phyloP scores from a whole-genome alignment of 2,888 invertebrate species.

The Theretra japonica region DNA sequence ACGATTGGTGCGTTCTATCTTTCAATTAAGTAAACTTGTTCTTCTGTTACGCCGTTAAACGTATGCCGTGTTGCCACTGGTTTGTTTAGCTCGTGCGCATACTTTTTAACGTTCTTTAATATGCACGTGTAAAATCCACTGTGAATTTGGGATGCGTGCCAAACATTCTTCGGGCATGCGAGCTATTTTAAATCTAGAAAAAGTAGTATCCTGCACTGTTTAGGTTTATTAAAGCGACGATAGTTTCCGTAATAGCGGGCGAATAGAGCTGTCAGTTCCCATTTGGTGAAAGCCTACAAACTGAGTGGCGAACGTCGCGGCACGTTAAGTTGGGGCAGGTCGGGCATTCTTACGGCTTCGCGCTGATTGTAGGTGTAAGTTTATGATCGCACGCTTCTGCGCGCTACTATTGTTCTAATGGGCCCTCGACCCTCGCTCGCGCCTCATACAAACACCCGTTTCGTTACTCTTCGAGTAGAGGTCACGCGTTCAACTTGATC shows the following conservation, averaged over 20 bases:
- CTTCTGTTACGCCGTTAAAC: background rate
- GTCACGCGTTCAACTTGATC: conserved; percentile 74
- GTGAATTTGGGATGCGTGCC: conserved; percentile 57
- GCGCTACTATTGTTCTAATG: conserved; percentile 79
- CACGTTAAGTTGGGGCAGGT: conserved; percentile 68
- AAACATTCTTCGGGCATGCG: conserved; percentile 54
- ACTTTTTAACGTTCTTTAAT: conserved; percentile 18
- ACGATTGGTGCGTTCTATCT: background rate
- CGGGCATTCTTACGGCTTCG: conserved; percentile 66
- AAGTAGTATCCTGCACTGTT: conserved; percentile 28
- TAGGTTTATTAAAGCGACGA: background rate
- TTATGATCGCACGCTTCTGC: conserved; percentile 79
- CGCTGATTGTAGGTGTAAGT: conserved; percentile 69
- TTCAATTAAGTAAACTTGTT: background rate
- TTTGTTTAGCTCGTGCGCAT: background rate
- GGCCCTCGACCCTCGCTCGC: conserved; percentile 61
- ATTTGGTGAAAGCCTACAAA: conserved; percentile 52
- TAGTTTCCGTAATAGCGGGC: background rate
- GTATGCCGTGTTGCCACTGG: background rate
- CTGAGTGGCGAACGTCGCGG: conserved; percentile 45
- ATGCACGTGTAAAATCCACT: conserved; percentile 39
- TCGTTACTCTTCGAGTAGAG: conserved; percentile 65
- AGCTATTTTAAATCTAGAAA: conserved; percentile 53
- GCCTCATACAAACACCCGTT: conserved; percentile 63
- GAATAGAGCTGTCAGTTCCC: conserved; percentile 21